Evolutionary conservation across 2,113 vertebrate species (phyloP), one percentile per base, ranked within the genome.

Genomic region (Gallinago media): DNA sequence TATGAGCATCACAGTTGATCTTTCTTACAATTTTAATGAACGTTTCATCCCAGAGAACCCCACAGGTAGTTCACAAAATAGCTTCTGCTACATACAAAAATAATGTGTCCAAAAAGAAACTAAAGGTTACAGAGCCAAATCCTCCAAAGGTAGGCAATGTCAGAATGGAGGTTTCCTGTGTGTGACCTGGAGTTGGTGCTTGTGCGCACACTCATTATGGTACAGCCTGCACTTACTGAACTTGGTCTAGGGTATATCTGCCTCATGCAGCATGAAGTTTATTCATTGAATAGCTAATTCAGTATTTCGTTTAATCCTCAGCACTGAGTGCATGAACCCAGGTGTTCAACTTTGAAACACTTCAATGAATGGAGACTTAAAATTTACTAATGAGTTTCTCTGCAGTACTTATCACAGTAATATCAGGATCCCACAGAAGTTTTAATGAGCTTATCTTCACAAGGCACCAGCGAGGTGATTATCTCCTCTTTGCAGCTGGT

Each of bases 401-500:
- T 80, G 23, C 63, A 67, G 75, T 55, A 62, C 67, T 95, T 93
- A 93, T 93, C 81, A 77, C 36, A 83, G 62, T 58, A 92, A 70
- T 89, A 94, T 94, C 90, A 67, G 94, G 46, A 85, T 90, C 55
- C 88, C 78, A 74, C 77, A 88, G 81, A 96, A 90, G 46, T 94
- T 93, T 94, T 94, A 95, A 92, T 36, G 71, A 88, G 92, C 59
- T 95, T 95, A 94, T 96, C 89, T 90, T 90, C 71, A 87, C 66
- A 76, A 95, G 77, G 70, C 84, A 93, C 86, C 58, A 78, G 23
- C 14, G 65, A 89, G 71, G 84, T 85, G 74, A 91, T 97, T 95
- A 94, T 95, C 84, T 95, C 46, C 66, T 75, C 82, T 77, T 71
- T 59, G 65, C 90, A 95, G 78, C 85, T 95, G 88, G 55, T 63